Evolutionary conservation across 2,797 vertebrate genomes (phyloP), one percentile per base, ranked within the genome.

Genomic region (Lithobates pipiens): DNA sequence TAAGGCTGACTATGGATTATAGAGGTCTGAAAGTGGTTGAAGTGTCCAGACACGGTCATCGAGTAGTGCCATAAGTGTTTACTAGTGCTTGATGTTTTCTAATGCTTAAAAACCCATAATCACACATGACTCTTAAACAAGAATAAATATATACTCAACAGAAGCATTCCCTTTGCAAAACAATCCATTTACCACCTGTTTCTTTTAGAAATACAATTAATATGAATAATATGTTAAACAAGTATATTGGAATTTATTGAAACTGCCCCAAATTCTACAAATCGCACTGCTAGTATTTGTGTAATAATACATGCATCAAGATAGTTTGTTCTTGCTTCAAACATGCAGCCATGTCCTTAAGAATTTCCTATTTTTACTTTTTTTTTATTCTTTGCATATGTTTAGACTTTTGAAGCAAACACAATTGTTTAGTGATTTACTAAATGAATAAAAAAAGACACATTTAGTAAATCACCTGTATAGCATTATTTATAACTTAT

Each of bases 111-210:
- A 81, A 79, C 67, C 6, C 57, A 79, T 50, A 42, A 57, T 29
- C 36, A 61, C 27, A 29, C 54, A 50, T 18, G 7, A 16, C 25
- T 36, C 2, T 23, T 77, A 25, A 5, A 65, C 25, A 77, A 21
- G 21, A n/a, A 78, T 21, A 39, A 65, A 57, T 1, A n/a, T 39
- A 15, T 39, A 44, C 34, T 67, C n/a, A 75, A 86, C 39, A 13
- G 67, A 82, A 82, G 36, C 74, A 73, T 77, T 77, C 85, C 68
- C 73, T 82, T 69, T 86, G 84, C 67, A 82, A 77, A 82, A 77
- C 36, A 72, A 77, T 18, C 34, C 50, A 77, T 57, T 42, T 13
- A 77, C 77, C 32, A 39, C 74, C 46, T 77, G 72, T n/a, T 16
- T 57, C 36, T 81, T n/a, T 72, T 81, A 72, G 8, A n/a, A 13